phyloP scores from a whole-genome alignment of 2,888 invertebrate genomes.

The Synanthedon myopaeformis region DNA sequence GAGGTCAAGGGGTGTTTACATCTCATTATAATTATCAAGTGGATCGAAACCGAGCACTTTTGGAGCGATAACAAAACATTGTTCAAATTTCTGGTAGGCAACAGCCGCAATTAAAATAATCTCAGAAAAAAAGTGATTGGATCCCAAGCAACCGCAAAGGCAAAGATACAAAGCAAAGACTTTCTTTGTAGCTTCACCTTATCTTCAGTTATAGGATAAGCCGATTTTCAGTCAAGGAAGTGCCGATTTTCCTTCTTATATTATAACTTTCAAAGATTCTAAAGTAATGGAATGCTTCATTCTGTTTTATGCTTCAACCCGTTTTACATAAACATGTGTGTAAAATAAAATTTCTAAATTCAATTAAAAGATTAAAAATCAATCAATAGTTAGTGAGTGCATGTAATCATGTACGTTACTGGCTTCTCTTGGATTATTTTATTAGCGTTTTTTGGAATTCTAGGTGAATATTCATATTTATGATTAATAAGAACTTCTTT shows the following conservation, averaged over 20 bases:
- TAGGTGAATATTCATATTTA: neutral
- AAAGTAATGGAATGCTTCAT: too few relatives aligned
- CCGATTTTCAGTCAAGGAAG: too few relatives aligned
- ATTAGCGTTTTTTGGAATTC: neutral
- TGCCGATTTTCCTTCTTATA: too few relatives aligned
- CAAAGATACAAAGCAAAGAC: too few relatives aligned
- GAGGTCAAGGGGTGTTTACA: conserved; percentile 29
- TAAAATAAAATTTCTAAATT: conserved; percentile 7
- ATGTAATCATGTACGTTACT: neutral
- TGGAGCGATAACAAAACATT: neutral
- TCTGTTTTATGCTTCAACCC: too few relatives aligned
- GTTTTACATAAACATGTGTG: neutral
- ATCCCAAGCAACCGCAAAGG: too few relatives aligned
- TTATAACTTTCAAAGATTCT: too few relatives aligned
- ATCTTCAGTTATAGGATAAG: too few relatives aligned
- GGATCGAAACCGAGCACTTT: conserved; percentile 17
- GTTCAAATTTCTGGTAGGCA: neutral
- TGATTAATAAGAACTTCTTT: too few relatives aligned
- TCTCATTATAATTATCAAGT: conserved; percentile 32
- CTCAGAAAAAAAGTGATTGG: too few relatives aligned
- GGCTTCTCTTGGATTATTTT: neutral
- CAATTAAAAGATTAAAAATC: conserved; percentile 26
- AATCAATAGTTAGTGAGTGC: conserved; percentile 2
- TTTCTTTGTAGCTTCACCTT: too few relatives aligned
- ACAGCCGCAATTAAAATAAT: too few relatives aligned